phyloP scores from a whole-genome alignment of 2,888 invertebrate genomes.

The Chaetoderma sp. region DNA sequence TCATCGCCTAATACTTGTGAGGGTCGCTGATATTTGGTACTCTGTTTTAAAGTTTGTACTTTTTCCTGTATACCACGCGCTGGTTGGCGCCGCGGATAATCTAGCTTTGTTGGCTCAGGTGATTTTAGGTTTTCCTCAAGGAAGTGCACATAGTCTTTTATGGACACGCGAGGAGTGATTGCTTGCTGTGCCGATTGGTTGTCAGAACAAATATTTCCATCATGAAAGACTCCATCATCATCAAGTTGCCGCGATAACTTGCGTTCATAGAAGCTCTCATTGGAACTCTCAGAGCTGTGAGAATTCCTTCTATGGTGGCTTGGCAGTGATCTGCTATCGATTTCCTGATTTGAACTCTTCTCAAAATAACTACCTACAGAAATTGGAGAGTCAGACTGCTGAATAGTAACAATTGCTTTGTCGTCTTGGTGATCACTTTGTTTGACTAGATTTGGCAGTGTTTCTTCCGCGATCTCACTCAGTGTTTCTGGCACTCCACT shows the following conservation, averaged over 20 bases:
- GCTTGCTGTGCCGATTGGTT: slow-evolving; percentile 14
- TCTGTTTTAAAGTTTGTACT: slow-evolving; percentile 50
- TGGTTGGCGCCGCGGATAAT: slow-evolving; percentile 50
- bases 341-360: too few species aligned
- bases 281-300: slow-evolving; percentile 28
- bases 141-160: slow-evolving; percentile 52
- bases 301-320: background rate
- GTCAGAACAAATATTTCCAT: slow-evolving; percentile 87
- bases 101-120: slow-evolving; percentile 36
- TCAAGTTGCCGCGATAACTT: slow-evolving; percentile 67
- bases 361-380: slow-evolving; percentile 54
- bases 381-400: slow-evolving; percentile 54
- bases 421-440: too few species aligned
- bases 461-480: too few species aligned
- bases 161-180: slow-evolving; percentile 40
- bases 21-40: slow-evolving; percentile 31
- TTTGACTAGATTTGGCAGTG: too few species aligned
- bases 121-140: slow-evolving; percentile 50
- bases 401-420: too few species aligned
- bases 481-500: too few species aligned
- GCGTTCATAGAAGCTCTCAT: slow-evolving; percentile 53
- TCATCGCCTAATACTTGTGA: slow-evolving; percentile 14
- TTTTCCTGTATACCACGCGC: slow-evolving; percentile 52
- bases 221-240: slow-evolving; percentile 80
- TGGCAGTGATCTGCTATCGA: slow-evolving; percentile 26